A percentile compares a stretch with the other conserved stretches of the same genome.
Conservation (phyloP, 2,797 vertebrate species). For the Mormyrops boulengeri region DNA sequence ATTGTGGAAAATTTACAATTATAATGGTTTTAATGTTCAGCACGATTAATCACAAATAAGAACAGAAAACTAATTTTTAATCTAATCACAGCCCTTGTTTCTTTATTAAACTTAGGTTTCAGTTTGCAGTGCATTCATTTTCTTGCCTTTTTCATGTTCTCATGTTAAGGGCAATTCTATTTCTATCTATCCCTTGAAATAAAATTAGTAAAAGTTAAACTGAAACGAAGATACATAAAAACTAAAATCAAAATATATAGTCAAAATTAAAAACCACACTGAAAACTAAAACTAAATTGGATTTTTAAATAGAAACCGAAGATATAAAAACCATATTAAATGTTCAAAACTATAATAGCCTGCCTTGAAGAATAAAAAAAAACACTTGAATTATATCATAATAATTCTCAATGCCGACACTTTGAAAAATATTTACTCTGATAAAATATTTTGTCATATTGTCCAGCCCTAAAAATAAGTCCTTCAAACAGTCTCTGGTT, state of each 20-base stretch:
- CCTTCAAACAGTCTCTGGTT: constrained; percentile 38
- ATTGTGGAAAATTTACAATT: background rate
- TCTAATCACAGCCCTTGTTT: background rate
- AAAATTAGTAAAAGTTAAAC: background rate
- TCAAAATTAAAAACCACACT: background rate
- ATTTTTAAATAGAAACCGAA: background rate
- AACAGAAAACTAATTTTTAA: background rate
- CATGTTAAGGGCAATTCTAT: background rate
- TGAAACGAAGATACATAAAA: background rate
- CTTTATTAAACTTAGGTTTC: background rate
- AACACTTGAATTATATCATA: background rate
- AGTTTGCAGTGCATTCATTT: background rate
- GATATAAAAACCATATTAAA: background rate
- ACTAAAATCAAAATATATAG: background rate
- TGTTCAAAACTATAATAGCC: background rate
- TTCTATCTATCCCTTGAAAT: background rate
- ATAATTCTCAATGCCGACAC: background rate
- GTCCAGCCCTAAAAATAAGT: background rate
- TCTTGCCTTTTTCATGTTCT: background rate
- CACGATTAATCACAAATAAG: background rate
- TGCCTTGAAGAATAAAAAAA: background rate
- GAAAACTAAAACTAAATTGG: background rate
- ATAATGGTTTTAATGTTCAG: background rate
- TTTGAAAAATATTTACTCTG: background rate
- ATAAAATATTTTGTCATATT: background rate